Conservation (phyloP, 2,113 vertebrate species). For the Albula glossodonta region DNA sequence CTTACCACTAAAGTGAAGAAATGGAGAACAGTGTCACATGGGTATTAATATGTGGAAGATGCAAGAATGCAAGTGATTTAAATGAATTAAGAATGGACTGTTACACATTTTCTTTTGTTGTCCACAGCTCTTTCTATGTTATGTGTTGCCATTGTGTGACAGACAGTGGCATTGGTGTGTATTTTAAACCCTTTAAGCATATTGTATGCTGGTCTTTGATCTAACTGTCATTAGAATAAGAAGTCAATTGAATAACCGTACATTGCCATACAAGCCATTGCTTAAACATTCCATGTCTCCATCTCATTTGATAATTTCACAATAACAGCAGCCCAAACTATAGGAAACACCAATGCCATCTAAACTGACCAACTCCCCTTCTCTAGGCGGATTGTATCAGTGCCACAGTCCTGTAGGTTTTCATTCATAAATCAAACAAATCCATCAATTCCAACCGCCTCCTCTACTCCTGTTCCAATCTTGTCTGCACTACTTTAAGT, state of each 20-base stretch:
- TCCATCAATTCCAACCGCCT: no score
- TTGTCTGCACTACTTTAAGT: no score
- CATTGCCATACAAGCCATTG: not conserved
- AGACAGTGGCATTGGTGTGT: conserved; percentile 39
- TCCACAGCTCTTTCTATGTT: conserved; percentile 49
- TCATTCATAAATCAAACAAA: no score
- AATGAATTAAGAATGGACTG: not conserved
- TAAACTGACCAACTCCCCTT: no score
- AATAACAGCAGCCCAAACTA: no score
- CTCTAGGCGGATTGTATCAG: no score
- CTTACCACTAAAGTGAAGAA: not conserved
- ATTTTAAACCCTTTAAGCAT: not conserved
- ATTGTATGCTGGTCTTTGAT: not conserved
- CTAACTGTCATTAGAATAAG: not conserved
- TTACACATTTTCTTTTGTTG: not conserved
- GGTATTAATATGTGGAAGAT: not conserved
- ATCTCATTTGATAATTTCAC: no score
- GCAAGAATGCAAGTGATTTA: not conserved
- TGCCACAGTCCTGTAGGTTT: no score
- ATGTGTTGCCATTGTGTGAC: conserved; percentile 23
- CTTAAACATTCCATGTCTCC: no score
- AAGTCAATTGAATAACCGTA: not conserved
- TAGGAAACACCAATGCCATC: no score
- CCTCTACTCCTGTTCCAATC: no score
- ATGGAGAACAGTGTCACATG: not conserved